Evolutionary conservation across 2,113 vertebrate genomes (phyloP), one percentile per base, ranked within the genome.

Genomic region (Vicugna pacos): DNA sequence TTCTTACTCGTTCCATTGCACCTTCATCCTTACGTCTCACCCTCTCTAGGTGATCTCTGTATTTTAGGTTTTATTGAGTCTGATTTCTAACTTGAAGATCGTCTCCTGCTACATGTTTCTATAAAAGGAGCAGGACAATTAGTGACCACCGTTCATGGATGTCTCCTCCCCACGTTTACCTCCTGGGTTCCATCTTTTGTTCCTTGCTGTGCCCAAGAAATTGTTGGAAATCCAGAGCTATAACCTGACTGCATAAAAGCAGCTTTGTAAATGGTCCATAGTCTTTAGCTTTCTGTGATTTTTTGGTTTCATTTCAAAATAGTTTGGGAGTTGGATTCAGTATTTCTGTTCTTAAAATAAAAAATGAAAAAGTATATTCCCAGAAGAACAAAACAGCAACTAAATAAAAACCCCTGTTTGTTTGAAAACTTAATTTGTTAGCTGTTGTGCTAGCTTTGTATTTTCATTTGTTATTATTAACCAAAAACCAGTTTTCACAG

Each of bases 361-460:
- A 92, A 94, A 92, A 62, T 35, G 17, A 79, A 60, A 77, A 42
- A 83, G 15, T 72, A 20, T 0, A 67, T 65, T 6, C 32, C 30
- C 48, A 76, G 60, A 62, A 72, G 24, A 85, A 24, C 17, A 89
- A 92, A 90, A 56, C 16, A 32, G 42, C 22, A 76, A 81, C 20
- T 72, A 84, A 88, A 69, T 60, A 73, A 89, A 93, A 64, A 52
- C 3, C 24, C 26, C 2, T 15, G n/a, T 65, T 38, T 86, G 35
- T 90, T 50, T 89, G 77, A 95, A 96, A 93, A 81, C 32, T 54
- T 93, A 54, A 64, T 64, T 83, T 79, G 64, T 56, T 80, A 80
- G 30, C 58, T 80, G 30, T 48, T 54, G 10, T 38, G 30, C 75
- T 64, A 30, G 69, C 24, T 70, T 58, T 28, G 12, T 60, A 56